Evolutionary conservation across 2,797 vertebrate genomes (phyloP), one percentile per base, ranked within the genome.

Genomic region (Helostoma temminkii): DNA sequence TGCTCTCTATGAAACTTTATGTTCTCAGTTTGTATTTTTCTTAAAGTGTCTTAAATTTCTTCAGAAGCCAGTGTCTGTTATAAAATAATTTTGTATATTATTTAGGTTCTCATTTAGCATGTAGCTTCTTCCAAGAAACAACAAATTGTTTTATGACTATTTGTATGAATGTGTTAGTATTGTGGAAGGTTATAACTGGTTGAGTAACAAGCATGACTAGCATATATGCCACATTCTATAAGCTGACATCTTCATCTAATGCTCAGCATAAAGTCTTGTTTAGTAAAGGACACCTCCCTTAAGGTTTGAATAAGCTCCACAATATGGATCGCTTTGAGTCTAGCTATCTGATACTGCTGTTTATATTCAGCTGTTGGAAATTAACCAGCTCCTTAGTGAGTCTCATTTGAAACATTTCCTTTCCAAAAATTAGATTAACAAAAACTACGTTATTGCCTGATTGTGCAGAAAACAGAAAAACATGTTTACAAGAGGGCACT

Each of bases 291-390:
- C 22, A 46, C 24, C 8, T 57, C n/a, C 28, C 19, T 45, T 39
- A 34, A 21, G 48, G 28, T 25, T 34, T 30, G 12, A 42, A 18
- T 21, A 25, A 45, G 11, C 19, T 25, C 22, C 42, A 65, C 14
- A 65, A 22, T n/a, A n/a, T 49, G 32, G 19, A 58, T 55, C 41
- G 18, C 34, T 52, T 52, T 34, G 42, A 42, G 47, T 49, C 34
- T n/a, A 30, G 8, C 52, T 65, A 11, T 46, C 43, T 61, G 39
- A 46, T 53, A 32, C 53, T 60, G 37, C 21, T 16, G 30, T 70
- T 66, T 59, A 69, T 62, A 63, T 66, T 72, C 21, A 69, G 60
- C 50, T 48, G 45, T 32, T 71, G 53, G 50, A 68, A 66, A 66
- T 37, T 24, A 54, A 79, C 55, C 71, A 80, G 42, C 24, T 54